Evolutionary conservation across 92 coral and sea anemone species (phyloP).

Genomic region (Ricordea florida): DNA sequence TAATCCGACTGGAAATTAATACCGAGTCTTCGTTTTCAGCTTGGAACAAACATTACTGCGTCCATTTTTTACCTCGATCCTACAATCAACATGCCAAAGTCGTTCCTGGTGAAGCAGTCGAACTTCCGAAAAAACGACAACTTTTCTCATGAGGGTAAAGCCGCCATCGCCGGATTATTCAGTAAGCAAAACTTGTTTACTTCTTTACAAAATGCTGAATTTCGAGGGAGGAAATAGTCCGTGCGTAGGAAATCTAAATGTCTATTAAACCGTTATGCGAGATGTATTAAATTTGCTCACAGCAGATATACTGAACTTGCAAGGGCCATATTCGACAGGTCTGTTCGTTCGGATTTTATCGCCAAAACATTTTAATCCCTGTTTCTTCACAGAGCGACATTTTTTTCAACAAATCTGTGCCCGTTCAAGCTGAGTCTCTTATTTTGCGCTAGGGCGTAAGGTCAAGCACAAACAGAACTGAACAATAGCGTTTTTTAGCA

Average conservation of each 20-base stretch:
- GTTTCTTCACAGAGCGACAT: background rate
- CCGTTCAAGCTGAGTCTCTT: constrained; percentile 23
- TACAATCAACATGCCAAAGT: constrained; percentile 68
- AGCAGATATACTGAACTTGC: too few relatives aligned
- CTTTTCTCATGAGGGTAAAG: too few relatives aligned
- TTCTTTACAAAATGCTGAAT: background rate
- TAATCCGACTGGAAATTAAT: background rate
- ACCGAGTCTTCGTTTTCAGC: background rate
- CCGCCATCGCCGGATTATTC: background rate
- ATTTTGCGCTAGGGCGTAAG: constrained; percentile 21
- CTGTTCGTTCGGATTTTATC: too few relatives aligned
- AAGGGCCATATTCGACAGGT: too few relatives aligned
- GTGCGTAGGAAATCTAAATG: background rate
- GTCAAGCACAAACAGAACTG: constrained; percentile 12
- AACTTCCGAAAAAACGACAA: constrained; percentile 48
- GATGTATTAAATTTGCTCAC: too few relatives aligned
- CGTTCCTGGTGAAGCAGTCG: constrained; percentile 84
- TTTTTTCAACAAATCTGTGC: constrained; percentile 13
- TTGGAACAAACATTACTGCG: too few relatives aligned
- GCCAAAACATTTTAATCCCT: background rate
- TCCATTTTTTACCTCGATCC: background rate
- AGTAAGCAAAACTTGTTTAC: background rate
- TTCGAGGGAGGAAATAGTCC: background rate
- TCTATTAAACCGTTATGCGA: too few relatives aligned
- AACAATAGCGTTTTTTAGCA: constrained; percentile 17